Conservation (phyloP, 2,113 vertebrate species). For the Pteropus alecto region DNA sequence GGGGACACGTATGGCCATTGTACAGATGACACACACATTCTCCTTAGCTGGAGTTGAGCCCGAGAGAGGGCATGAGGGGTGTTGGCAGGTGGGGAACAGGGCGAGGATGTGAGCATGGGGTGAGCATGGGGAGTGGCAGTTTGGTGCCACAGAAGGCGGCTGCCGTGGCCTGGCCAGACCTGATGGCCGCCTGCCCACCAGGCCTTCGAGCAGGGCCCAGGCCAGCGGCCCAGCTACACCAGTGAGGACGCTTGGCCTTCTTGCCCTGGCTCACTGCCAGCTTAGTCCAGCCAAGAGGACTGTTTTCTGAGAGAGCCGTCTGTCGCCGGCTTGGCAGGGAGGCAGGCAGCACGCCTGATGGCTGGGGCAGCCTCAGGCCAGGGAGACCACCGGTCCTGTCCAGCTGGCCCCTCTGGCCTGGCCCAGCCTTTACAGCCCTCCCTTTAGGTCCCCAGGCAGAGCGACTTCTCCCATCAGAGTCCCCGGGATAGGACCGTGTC, state of each 20-base stretch:
- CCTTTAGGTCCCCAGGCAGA: neutral
- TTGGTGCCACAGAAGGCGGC: neutral
- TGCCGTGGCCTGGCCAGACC: neutral
- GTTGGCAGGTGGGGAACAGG: neutral
- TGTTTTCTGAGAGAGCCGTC: constrained; percentile 62
- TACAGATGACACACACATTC: neutral
- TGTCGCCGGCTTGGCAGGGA: constrained; percentile 49
- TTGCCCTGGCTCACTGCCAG: constrained; percentile 35
- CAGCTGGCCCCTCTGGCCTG: neutral
- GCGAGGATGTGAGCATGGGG: neutral
- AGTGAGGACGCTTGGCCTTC: constrained; percentile 13
- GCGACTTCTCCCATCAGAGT: neutral
- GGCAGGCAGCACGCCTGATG: neutral
- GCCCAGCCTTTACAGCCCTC: neutral
- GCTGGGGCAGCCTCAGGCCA: constrained; percentile 20
- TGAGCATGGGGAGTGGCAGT: neutral
- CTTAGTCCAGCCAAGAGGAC: constrained; percentile 32
- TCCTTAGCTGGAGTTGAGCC: neutral
- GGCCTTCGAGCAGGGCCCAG: neutral
- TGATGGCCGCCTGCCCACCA: neutral
- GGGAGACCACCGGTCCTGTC: constrained; percentile 57
- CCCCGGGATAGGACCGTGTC: neutral
- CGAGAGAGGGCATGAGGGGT: neutral
- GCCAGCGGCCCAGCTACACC: neutral
- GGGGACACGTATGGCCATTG: neutral